Evolutionary conservation across 2,797 vertebrate species (phyloP), one percentile per base, ranked within the genome.

Genomic region (Anolis apletophallus): DNA sequence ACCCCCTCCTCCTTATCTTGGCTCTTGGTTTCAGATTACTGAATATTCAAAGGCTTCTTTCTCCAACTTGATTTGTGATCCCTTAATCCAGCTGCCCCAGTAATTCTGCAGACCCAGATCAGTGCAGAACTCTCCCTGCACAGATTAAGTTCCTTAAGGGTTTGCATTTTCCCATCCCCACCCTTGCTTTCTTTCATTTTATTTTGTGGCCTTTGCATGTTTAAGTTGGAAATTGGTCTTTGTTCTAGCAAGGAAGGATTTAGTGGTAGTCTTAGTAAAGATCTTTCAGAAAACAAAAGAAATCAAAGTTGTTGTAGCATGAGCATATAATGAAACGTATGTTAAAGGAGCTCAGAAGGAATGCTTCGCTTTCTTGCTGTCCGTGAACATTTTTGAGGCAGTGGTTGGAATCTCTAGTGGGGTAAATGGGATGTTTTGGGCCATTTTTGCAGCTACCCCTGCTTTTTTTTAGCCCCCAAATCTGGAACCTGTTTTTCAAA

Each of bases 21-120:
- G 78, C 86, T 92, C 93, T 93, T 88, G 84, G 86, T 92, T 89
- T 83, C 26, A 78, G 85, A 90, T 91, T 93, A 91, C 91, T 93
- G 88, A 95, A 94, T 95, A 93, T 94, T 91, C 91, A 93, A 91
- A 83, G 92, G 84, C 93, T 90, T 94, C 90, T 93, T 85, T 85
- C 91, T 89, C 89, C 93, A 90, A 91, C 92, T 94, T 91, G 89
- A 85, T 93, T 93, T 93, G 91, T 94, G 93, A 95, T 94, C 95
- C 91, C 74, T 95, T 95, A 94, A 95, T 94, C 92, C 92, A 89
- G 82, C 91, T 94, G 92, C 69, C 90, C 93, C 94, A 89, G 89
- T 95, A 95, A 95, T 95, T 94, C 92, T 80, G 86, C 87, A 91
- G 91, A 74, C 91, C 91, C 85, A 94, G 87, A 94, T 94, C 94